Conservation (phyloP, 2,113 vertebrate species). For the Turdus rufiventris region DNA sequence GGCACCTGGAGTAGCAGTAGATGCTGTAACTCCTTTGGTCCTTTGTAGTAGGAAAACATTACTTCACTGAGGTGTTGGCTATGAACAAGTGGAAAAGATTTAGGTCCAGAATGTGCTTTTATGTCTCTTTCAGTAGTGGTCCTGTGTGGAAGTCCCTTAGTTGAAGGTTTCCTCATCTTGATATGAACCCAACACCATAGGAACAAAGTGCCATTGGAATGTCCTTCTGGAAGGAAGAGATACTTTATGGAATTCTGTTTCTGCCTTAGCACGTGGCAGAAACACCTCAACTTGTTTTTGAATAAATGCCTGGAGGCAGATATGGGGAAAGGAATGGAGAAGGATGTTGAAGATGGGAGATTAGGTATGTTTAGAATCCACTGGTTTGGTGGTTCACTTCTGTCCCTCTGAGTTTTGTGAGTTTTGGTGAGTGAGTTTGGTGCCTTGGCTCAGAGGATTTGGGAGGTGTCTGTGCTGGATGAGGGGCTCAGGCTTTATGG, state of each 20-base stretch:
- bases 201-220: not conserved
- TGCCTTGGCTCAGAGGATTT: not conserved
- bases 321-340: not conserved
- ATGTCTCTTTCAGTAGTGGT: not conserved
- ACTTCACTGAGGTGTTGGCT: rapidly evolving
- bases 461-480: not conserved
- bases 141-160: not conserved
- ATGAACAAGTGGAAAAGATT: not conserved
- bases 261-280: not conserved
- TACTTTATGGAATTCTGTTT: not conserved
- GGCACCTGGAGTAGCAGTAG: not conserved
- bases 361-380: not conserved
- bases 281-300: not conserved
- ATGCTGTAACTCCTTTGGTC: not conserved
- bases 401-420: not conserved
- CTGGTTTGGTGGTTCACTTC: not conserved
- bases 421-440: not conserved
- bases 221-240: not conserved
- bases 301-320: not conserved
- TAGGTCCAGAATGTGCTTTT: not conserved
- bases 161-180: not conserved
- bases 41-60: not conserved
- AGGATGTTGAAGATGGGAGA: not conserved
- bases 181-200: not conserved
- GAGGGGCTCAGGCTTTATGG: not conserved